phyloP scores from a whole-genome alignment of 37 sponge, comb jelly and placozoan species.

The Oopsacas minuta region DNA sequence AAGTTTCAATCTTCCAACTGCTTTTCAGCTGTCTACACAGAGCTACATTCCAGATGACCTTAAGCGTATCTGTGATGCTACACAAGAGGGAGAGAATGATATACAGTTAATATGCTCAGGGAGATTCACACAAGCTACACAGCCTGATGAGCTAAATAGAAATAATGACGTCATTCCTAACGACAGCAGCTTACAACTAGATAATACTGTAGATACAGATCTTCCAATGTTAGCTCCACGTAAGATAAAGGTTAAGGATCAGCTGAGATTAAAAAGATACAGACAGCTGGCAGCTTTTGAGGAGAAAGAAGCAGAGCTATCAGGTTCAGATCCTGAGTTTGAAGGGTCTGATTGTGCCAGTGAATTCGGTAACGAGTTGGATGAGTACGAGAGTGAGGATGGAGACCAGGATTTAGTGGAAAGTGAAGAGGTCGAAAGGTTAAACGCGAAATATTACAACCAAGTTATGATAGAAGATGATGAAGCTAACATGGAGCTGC shows the following conservation, averaged over 20 bases:
- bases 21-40: neutral
- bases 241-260: neutral
- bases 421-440: neutral
- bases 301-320: conserved; percentile 81
- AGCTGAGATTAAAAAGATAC: neutral
- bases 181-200: neutral
- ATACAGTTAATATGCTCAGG: neutral
- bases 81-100: neutral
- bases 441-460: conserved; percentile 28
- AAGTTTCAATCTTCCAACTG: neutral
- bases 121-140: neutral
- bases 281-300: conserved; percentile 51
- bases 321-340: conserved; percentile 42
- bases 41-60: neutral
- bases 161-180: neutral
- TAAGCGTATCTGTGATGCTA: neutral
- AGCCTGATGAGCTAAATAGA: neutral
- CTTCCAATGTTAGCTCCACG: neutral
- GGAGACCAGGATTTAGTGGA: conserved; percentile 18
- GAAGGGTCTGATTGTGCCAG: conserved; percentile 41
- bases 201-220: neutral
- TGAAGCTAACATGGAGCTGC: conserved; percentile 44
- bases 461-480: conserved; percentile 59
- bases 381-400: conserved; percentile 58
- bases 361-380: conserved; percentile 22